Conservation (phyloP, 2,797 vertebrate genomes). For the Pseudochirops cupreus region DNA sequence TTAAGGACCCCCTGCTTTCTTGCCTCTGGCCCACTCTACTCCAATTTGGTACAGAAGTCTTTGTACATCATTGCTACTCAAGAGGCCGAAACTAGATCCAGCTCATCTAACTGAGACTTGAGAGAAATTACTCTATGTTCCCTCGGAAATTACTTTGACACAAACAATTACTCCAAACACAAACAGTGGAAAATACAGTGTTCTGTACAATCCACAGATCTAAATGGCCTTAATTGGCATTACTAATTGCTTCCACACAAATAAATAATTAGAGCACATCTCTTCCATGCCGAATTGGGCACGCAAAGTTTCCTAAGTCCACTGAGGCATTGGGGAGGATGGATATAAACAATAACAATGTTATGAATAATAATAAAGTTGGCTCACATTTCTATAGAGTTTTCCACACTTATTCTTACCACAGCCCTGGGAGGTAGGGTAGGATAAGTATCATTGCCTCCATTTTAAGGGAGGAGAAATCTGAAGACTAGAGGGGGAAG, state of each 20-base stretch:
- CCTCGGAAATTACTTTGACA: constrained; percentile 69
- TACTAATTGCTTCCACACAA: constrained; percentile 70
- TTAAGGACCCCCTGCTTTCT: background rate
- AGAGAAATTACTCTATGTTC: constrained; percentile 60
- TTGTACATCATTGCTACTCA: constrained; percentile 10
- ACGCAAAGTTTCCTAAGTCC: constrained; percentile 57
- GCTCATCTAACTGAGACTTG: constrained; percentile 51
- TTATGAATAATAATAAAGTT: background rate
- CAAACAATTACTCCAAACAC: constrained; percentile 68
- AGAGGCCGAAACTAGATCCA: constrained; percentile 33
- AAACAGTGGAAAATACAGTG: constrained; percentile 60
- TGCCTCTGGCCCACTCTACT: background rate
- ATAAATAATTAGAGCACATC: constrained; percentile 69
- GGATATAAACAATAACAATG: background rate
- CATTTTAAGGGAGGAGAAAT: background rate
- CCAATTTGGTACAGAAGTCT: background rate
- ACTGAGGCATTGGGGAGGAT: constrained; percentile 56
- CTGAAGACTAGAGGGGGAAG: background rate
- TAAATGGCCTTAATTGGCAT: constrained; percentile 69
- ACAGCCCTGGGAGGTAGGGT: background rate
- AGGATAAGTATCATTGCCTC: background rate
- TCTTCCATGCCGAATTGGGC: constrained; percentile 67
- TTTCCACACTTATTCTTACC: background rate
- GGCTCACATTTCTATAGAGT: background rate
- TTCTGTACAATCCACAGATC: constrained; percentile 68